Evolutionary conservation across 2,888 invertebrate genomes (phyloP).

Genomic region (Brenthis daphne): DNA sequence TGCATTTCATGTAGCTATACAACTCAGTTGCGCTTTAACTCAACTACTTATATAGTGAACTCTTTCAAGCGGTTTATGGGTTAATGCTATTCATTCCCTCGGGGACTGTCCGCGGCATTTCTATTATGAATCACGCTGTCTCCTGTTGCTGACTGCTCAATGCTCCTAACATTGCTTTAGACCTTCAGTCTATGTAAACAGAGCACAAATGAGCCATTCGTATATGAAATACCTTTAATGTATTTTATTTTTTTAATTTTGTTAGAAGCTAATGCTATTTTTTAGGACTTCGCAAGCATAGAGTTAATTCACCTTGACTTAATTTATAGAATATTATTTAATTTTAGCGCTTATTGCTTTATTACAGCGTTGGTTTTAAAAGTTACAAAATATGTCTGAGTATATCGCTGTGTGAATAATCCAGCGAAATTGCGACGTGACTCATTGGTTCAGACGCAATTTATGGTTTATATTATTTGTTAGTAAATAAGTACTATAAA

Average conservation of each 20-base stretch:
- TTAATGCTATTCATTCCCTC: slow-evolving; percentile 36
- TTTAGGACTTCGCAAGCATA: background rate
- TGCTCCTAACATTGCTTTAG: slow-evolving; percentile 13
- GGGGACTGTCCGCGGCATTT: slow-evolving; percentile 30
- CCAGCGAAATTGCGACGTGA: background rate
- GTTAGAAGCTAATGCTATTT: background rate
- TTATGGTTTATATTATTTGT: background rate
- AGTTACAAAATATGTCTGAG: background rate
- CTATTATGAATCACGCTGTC: slow-evolving; percentile 30
- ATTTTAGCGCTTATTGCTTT: background rate
- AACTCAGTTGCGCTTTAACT: slow-evolving; percentile 54
- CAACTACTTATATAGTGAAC: slow-evolving; percentile 37
- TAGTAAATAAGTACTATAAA: too few relatives aligned
- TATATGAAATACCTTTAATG: background rate
- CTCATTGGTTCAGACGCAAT: slow-evolving; percentile 1
- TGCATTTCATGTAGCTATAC: slow-evolving; percentile 67
- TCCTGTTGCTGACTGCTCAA: slow-evolving; percentile 33
- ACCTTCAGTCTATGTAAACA: slow-evolving; percentile 7
- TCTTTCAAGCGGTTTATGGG: slow-evolving; percentile 38
- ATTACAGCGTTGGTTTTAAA: background rate
- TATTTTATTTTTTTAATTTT: background rate
- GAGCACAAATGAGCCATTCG: background rate
- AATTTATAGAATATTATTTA: background rate
- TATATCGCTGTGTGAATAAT: background rate
- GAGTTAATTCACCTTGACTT: background rate